Evolutionary conservation across 1,140 invertebrate genomes (phyloP).

Genomic region (Gryon sp.): DNA sequence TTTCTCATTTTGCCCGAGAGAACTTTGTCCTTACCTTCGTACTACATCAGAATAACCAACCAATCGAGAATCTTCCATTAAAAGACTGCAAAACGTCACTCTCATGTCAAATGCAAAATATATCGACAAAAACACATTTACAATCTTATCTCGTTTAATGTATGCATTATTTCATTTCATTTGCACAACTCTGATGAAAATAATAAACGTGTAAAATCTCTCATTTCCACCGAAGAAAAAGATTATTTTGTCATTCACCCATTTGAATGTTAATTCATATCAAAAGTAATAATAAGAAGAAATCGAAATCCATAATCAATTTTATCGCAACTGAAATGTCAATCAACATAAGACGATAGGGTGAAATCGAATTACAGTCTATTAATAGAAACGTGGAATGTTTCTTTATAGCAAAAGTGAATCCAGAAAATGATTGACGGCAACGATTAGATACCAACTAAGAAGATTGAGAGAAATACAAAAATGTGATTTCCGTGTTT

Average conservation of each 20-base stretch:
- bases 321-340: slow-evolving; percentile 42
- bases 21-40: slow-evolving; percentile 68
- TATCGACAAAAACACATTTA: slow-evolving; percentile 43
- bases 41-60: slow-evolving; percentile 65
- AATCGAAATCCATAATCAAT: slow-evolving; percentile 2
- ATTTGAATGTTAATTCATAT: no score
- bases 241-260: no score
- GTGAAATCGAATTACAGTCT: slow-evolving; percentile 56
- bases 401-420: slow-evolving; percentile 57
- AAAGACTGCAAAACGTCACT: slow-evolving; percentile 56
- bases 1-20: slow-evolving; percentile 60
- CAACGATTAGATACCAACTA: slow-evolving; percentile 67
- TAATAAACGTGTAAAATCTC: no score
- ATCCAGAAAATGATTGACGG: slow-evolving; percentile 71
- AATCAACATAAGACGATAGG: slow-evolving; percentile 44
- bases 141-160: slow-evolving; percentile 36
- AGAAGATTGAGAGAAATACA: slow-evolving; percentile 26
- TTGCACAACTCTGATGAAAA: no score
- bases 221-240: no score
- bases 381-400: slow-evolving; percentile 65
- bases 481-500: slow-evolving; percentile 55
- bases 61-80: slow-evolving; percentile 67
- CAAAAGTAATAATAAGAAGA: no score
- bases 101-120: slow-evolving; percentile 49
- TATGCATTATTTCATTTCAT: slow-evolving; percentile 14